phyloP scores from a whole-genome alignment of 2,113 vertebrate genomes.

The Enhydra lutris region DNA sequence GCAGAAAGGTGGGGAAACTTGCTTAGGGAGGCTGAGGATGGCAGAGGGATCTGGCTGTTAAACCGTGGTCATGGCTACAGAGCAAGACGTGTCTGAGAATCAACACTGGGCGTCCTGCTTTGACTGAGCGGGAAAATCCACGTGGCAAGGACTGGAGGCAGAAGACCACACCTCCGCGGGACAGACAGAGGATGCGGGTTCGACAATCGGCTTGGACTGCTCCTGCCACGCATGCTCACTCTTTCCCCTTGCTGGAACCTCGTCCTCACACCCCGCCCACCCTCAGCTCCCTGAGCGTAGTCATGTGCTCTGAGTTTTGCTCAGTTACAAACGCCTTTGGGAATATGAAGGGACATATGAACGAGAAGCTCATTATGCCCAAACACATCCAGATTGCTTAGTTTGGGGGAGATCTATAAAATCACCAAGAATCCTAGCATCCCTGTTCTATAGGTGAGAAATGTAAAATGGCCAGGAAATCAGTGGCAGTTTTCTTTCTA shows the following conservation, averaged over 20 bases:
- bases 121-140: not conserved
- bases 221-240: fast-evolving
- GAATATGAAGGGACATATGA: fast-evolving
- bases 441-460: fast-evolving
- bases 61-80: fast-evolving
- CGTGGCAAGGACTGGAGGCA: too few relatives aligned
- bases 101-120: fast-evolving
- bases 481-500: not conserved
- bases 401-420: fast-evolving
- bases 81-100: not conserved
- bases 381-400: fast-evolving
- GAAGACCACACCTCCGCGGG: fast-evolving
- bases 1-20: too few relatives aligned
- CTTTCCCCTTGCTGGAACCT: not conserved
- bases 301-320: fast-evolving
- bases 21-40: not conserved
- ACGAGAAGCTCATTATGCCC: too few relatives aligned
- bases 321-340: not conserved
- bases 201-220: fast-evolving
- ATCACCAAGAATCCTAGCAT: fast-evolving
- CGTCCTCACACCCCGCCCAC: not conserved
- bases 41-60: too few relatives aligned
- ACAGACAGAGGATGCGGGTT: not conserved
- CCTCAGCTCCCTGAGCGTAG: fast-evolving
- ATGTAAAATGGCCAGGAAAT: not conserved